Base-by-base conservation (phyloP, 2,113 vertebrate species). In the Microcebus ravelobensis region DNA sequence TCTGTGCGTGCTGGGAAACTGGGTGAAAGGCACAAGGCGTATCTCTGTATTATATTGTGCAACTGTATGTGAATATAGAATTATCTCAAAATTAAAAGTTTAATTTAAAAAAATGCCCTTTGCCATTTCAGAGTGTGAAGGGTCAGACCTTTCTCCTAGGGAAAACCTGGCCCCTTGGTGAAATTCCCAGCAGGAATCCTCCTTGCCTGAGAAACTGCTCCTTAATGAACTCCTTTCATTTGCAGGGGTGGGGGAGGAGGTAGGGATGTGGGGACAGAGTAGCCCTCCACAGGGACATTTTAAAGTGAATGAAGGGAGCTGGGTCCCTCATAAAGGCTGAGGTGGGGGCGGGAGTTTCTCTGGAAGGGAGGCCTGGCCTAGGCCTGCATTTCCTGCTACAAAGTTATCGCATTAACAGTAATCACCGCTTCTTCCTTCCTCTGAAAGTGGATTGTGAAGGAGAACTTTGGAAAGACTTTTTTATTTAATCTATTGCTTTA, bases 161-260 rank as follows among this genome's bases (percentile, higher is more conserved):
- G 50, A 68, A 84, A 74, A 87, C 65, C 57, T 90, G 87, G 87
- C 76, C 61, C 88, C 82, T 42, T 23, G 61, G 77, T 65, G 81
- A 86, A 84, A 80, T 52, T 96, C 97, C 57, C 97, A 96, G 96
- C 80, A 2, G 97, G 97, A 96, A 61, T 10, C 76, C 73, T 84
- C 9, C 0, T 0, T 10, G 52, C 50, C 39, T 74, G 87, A 87
- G 84, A 93, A 91, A 87, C 68, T 73, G 61, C 48, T 91, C 36
- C 65, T 87, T 96, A 96, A 96, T 71, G 77, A 96, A 88, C 93
- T 82, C 90, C 89, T 97, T 98, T 97, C 96, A 98, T 89, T 97
- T 91, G 94, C 89, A 87, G 77, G 85, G 48, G 7, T 20, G 13
- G 76, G 92, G 84, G 86, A 55, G 39, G 48, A 82, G 70, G 13